Evolutionary conservation across 2,888 invertebrate species (phyloP), one percentile per base, ranked within the genome.

Genomic region (Ochropacha duplaris): DNA sequence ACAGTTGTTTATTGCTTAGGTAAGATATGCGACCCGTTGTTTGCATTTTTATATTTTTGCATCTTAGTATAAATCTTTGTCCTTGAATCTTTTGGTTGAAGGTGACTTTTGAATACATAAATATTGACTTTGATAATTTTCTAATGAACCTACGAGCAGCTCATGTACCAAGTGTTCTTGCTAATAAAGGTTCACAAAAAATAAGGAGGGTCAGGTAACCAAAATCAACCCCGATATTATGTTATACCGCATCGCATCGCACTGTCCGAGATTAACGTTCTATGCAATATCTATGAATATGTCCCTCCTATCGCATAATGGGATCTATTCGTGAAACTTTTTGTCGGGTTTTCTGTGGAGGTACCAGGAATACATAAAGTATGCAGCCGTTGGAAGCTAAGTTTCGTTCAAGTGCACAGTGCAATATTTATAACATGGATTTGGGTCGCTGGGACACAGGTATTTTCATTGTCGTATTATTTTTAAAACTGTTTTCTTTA

Each of bases 341-440:
- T 74, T 71, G 73, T 69, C 69, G 72, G 78, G 75, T 74, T 70
- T 72, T 72, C 71, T 75, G 66, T 65, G 69, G 64, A 74, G 74
- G 73, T 72, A 77, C 78, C 69, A 74, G 76, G 75, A 61, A 60
- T 58, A 57, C 75, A 82, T 84, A 69, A 83, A 85, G 69, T 76
- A 85, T 86, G 83, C 78, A 86, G 71, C 44, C 44, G 44, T 44
- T 44, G 44, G 44, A 44, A 61, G 62, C 64, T 69, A 60, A 62
- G 60, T 59, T 60, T 57, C 60, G 63, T 60, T 64, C 61, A 64
- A 71, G 66, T 72, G 64, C 60, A 55, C 61, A 62, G 49, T 67
- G 65, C 64, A 70, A 66, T 64, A 69, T 69, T 67, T 60, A 69
- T 62, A 62, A 55, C 31, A 39, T 44, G 56, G 44, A 56, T 56